A percentile compares a stretch with the other conserved stretches of the same genome.
phyloP scores from a whole-genome alignment of 2,888 invertebrate genomes.

The Cyclophora albipunctata region DNA sequence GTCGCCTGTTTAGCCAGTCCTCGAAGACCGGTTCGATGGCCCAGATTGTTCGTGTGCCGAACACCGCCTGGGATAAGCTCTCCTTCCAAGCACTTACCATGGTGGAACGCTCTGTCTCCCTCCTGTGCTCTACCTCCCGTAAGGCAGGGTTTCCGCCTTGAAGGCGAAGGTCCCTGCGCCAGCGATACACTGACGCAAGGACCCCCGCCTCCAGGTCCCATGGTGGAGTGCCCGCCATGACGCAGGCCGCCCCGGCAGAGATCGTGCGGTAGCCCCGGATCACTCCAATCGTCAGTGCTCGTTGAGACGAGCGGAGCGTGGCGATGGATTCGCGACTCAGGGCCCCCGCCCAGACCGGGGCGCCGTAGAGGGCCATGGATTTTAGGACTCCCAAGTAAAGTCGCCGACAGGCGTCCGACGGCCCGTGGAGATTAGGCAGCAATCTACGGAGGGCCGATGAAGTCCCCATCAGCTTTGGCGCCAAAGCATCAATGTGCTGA shows the following conservation, averaged over 20 bases:
- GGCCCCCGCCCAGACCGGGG: too few relatives aligned
- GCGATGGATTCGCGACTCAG: too few relatives aligned
- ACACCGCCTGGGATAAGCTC: too few relatives aligned
- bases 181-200: not conserved
- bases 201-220: not conserved
- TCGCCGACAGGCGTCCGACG: too few relatives aligned
- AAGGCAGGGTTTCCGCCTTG: too few relatives aligned
- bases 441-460: not conserved
- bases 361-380: not conserved
- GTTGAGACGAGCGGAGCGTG: not conserved
- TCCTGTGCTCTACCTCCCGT: too few relatives aligned
- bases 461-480: slow-evolving; percentile 3
- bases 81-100: not conserved
- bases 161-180: too few relatives aligned
- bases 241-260: not conserved
- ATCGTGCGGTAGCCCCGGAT: not conserved
- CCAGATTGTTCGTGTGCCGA: too few relatives aligned
- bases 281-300: not conserved
- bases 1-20: too few relatives aligned
- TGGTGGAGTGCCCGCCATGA: slow-evolving; percentile 1
- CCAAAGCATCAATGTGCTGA: slow-evolving; percentile 6
- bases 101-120: too few relatives aligned
- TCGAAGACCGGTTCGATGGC: too few relatives aligned
- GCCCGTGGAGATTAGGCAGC: not conserved
- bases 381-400: not conserved